These are phyloP conservation scores for Drosophila pseudoobscura DNA, from an alignment of 1,140 invertebrate species.

Conservation along the genomic window DNA sequence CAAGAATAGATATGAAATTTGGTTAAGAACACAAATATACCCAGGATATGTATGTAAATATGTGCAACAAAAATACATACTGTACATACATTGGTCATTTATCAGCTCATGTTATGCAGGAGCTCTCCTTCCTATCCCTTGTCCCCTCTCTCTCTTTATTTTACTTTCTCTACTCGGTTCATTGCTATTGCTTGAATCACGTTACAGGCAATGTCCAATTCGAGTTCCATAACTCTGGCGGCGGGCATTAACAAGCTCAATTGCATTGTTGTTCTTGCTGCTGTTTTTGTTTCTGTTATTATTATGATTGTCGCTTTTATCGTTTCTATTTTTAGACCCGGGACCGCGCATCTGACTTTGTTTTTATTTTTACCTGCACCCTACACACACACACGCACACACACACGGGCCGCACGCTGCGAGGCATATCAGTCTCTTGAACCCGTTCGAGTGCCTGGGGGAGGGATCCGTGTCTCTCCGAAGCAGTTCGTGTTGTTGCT, in stretches of 20 bases:
- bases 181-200: slow-evolving; percentile 10
- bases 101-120: too few species aligned
- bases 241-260: slow-evolving; percentile 27
- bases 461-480: too few species aligned
- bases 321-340: slow-evolving; percentile 35
- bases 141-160: not conserved
- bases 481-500: too few species aligned
- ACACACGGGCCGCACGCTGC: too few species aligned
- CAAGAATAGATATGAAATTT: too few species aligned
- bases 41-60: too few species aligned
- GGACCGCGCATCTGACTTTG: slow-evolving; percentile 38
- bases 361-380: slow-evolving; percentile 41
- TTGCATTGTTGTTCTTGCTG: slow-evolving; percentile 54
- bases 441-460: too few species aligned
- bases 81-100: slow-evolving; percentile 22
- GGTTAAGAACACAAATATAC: too few species aligned
- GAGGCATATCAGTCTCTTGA: slow-evolving; percentile 19
- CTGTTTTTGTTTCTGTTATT: slow-evolving; percentile 29
- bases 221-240: slow-evolving; percentile 17
- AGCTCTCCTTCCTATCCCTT: too few species aligned
- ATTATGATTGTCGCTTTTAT: slow-evolving; percentile 42
- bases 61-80: not conserved
- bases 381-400: slow-evolving; percentile 22
- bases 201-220: slow-evolving; percentile 43
- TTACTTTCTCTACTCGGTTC: slow-evolving; percentile 9